phyloP scores from a whole-genome alignment of 2,113 vertebrate genomes.

The Nettapus auritus region DNA sequence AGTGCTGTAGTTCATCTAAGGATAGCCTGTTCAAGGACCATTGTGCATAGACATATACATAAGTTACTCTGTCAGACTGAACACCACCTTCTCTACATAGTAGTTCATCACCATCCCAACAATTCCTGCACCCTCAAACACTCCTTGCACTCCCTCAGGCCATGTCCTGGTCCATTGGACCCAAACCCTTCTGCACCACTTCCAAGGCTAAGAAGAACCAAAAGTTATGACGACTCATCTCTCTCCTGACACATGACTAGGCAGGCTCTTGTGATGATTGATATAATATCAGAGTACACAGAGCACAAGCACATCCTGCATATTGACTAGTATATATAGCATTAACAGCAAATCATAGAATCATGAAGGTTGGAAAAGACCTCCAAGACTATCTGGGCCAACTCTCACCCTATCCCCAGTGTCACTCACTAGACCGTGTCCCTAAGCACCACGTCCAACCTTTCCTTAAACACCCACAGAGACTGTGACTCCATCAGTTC shows the following conservation, averaged over 20 bases:
- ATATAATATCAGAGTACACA: background rate
- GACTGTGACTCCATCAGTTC: no score
- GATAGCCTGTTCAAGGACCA: background rate
- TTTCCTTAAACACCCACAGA: no score
- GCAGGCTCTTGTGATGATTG: background rate
- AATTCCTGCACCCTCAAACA: background rate
- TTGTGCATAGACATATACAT: background rate
- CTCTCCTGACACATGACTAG: background rate
- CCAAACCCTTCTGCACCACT: background rate
- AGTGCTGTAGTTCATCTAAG: background rate
- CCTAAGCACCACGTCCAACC: no score
- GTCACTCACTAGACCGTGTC: no score
- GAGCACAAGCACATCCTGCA: background rate
- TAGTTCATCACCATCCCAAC: background rate
- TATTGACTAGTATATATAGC: background rate
- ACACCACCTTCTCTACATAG: background rate
- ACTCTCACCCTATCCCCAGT: no score
- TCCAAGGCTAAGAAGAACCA: background rate
- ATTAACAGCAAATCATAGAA: background rate
- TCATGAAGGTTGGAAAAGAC: no score
- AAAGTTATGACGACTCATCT: background rate
- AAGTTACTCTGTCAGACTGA: background rate
- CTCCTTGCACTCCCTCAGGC: background rate
- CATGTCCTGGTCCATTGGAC: background rate
- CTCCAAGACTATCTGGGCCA: no score